A percentile compares a stretch with the other conserved stretches of the same genome.
phyloP scores from a whole-genome alignment of 2,113 vertebrate species.

The Merops nubicus region DNA sequence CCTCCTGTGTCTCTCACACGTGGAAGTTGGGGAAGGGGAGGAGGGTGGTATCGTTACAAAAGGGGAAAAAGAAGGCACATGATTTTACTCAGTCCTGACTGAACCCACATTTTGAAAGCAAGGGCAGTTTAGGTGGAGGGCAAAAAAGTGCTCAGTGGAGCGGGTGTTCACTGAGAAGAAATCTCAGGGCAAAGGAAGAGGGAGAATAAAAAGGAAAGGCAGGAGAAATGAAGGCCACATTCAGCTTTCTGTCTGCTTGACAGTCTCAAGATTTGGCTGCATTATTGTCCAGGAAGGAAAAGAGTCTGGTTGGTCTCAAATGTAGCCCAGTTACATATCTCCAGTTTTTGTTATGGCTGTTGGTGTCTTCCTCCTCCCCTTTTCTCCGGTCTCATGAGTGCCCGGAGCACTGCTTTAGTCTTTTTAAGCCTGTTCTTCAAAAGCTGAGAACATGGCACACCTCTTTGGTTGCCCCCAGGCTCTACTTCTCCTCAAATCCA shows the following conservation, averaged over 20 bases:
- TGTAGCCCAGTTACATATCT: constrained; percentile 82
- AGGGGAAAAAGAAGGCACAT: constrained; percentile 83
- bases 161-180: constrained; percentile 32
- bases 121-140: constrained; percentile 58
- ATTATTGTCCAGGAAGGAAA: constrained; percentile 77
- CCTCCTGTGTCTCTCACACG: not conserved
- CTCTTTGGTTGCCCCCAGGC: constrained; percentile 53
- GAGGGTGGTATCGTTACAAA: constrained; percentile 71
- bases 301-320: constrained; percentile 73
- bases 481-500: constrained; percentile 65
- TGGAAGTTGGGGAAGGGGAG: constrained; percentile 47
- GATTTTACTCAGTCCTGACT: constrained; percentile 78
- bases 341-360: constrained; percentile 81
- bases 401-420: constrained; percentile 59
- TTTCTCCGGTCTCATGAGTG: constrained; percentile 73
- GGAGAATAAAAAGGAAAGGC: constrained; percentile 68
- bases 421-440: constrained; percentile 61
- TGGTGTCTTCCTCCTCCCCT: constrained; percentile 76
- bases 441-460: constrained; percentile 41
- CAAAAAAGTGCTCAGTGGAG: constrained; percentile 62
- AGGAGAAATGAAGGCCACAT: constrained; percentile 77
- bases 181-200: constrained; percentile 54
- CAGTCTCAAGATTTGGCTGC: constrained; percentile 80
- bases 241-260: constrained; percentile 78
- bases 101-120: constrained; percentile 70